Evolutionary conservation across 2,113 vertebrate species (phyloP), one percentile per base, ranked within the genome.

Genomic region (Lota lota): DNA sequence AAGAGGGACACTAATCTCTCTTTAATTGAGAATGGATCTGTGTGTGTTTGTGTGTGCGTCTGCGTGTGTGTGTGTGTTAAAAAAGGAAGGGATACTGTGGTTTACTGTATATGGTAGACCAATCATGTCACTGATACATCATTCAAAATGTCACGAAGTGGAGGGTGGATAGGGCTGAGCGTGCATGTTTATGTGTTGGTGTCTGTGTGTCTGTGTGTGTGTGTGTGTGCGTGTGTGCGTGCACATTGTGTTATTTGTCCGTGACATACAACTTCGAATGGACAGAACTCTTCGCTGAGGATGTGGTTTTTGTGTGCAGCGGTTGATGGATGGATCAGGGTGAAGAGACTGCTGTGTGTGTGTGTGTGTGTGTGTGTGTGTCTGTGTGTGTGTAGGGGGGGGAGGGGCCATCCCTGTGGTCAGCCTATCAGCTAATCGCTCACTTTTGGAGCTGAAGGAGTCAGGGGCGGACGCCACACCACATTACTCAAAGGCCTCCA

Each of bases 361-460:
- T 47, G 40, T 47, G 40, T 47, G 40, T 47, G 40, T 47, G 40
- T 47, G 40, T 33, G 28, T 33, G 28, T 33, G 28, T 33, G 28
- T 33, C 3, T 33, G 28, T 33, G 28, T 33, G 28, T 33, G 63
- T 19, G 33, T 47, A 33, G 5, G 14, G 15, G 63, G 5, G 64
- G 64, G 40, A 15, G 50, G n/a, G 50, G 61, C 69, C 22, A 67
- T 76, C 61, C 63, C 66, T 28, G 21, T 36, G 66, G 64, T 64
- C 7, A 7, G 61, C 66, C 51, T 67, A 74, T 74, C 71, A 70
- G 68, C 71, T 76, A 70, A 79, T 84, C 76, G 76, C 71, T 81
- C 72, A 79, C 69, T 63, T 17, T 17, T 78, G 77, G 71, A 75
- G 77, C 70, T 68, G 66, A 68, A 53, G 67, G 28, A 47, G 56